These are phyloP conservation scores for Macrobrachium rosenbergii DNA, from an alignment of 1,140 invertebrate species.

Conservation along the genomic window DNA sequence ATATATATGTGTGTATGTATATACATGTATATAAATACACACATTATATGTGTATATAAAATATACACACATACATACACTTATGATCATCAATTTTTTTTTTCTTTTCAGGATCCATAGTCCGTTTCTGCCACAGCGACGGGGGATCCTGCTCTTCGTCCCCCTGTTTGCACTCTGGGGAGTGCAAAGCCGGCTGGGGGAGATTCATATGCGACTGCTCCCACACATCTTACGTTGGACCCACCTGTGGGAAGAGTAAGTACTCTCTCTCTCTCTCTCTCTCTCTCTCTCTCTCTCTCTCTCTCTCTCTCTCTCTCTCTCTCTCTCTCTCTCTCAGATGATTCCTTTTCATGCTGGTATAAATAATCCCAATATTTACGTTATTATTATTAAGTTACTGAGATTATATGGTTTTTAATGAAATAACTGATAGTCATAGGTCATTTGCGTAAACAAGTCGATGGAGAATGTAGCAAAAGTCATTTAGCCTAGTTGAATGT, in stretches of 20 bases:
- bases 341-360: no score
- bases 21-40: no score
- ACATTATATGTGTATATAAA: no score
- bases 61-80: no score
- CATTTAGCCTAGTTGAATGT: no score
- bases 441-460: no score
- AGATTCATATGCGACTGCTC: slow-evolving; percentile 96
- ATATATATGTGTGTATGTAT: no score
- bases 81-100: neutral
- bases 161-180: slow-evolving; percentile 92
- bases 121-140: slow-evolving; percentile 86
- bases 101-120: slow-evolving; percentile 81
- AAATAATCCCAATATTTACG: no score
- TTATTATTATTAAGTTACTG: no score
- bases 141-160: slow-evolving; percentile 84
- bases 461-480: no score
- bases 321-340: neutral
- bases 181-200: slow-evolving; percentile 96
- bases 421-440: no score
- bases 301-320: neutral
- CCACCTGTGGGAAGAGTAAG: slow-evolving; percentile 90
- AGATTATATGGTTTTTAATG: no score
- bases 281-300: slow-evolving; percentile 4
- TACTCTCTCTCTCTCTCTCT: neutral
- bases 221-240: slow-evolving; percentile 88